These are phyloP conservation scores for Rousettus madagascariensis DNA, from an alignment of 2,797 vertebrate species.

Conservation along the genomic window DNA sequence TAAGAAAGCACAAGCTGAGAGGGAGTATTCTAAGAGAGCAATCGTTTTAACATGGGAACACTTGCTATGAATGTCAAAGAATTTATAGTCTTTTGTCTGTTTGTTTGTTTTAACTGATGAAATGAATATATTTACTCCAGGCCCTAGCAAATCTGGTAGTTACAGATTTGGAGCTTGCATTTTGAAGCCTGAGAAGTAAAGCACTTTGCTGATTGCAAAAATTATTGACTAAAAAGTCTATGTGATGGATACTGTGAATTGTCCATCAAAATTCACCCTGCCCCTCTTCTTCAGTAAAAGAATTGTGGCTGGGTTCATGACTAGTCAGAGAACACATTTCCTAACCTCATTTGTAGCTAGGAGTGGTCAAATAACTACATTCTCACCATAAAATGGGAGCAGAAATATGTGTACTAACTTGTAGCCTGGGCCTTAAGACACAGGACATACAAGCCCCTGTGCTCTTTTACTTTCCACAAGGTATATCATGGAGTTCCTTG, in stretches of 20 bases:
- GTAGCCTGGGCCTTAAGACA: background rate
- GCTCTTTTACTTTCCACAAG: background rate
- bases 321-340: background rate
- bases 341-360: background rate
- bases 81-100: background rate
- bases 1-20: slow-evolving; percentile 1
- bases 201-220: slow-evolving; percentile 30
- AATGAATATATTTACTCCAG: background rate
- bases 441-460: background rate
- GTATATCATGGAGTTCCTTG: background rate
- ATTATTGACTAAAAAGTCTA: background rate
- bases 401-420: slow-evolving; percentile 27
- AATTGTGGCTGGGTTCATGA: background rate
- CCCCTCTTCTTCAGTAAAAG: background rate
- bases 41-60: background rate
- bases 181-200: slow-evolving; percentile 22
- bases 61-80: background rate
- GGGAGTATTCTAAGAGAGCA: background rate
- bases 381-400: background rate
- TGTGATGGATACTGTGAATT: background rate
- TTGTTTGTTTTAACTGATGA: background rate
- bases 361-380: background rate
- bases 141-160: background rate
- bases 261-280: background rate
- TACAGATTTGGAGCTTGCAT: background rate